Base-by-base conservation (phyloP, 1,140 invertebrate genomes). In the Penaeus indicus region DNA sequence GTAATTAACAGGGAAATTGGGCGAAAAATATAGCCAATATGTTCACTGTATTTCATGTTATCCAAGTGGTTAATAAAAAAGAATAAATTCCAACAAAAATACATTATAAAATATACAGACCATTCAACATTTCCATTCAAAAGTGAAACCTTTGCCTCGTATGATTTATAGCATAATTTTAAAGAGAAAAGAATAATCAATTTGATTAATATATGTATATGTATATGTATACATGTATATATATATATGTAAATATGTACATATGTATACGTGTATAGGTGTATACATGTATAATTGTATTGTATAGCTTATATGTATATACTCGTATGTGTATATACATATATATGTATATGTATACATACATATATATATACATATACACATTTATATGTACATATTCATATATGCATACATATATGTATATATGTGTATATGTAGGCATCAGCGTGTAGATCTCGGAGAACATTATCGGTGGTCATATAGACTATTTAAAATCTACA, bases 271-370 rank as follows among this genome's bases (percentile, higher is more conserved):
- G 13, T 7, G 13, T 67, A 67, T 7, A 67, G 5, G 13, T 67
- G 13, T 67, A 67, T 67, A 67, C 25, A 67, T 67, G 25, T 67
- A 67, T 21, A 21, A 64, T 64, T 2, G 19, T 21, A 21, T 21
- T 64, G n/a, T 64, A 64, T 64, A 64, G n/a, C n/a, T 21, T 64
- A 64, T 64, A 64, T 64, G n/a, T n/a, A n/a, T n/a, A n/a, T n/a
- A n/a, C n/a, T 25, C 32, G 22, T 69, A 69, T 69, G 22, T 69
- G 22, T 22, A 69, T 69, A 69, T 69, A 69, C 32, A n/a, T 69
- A 1, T 69, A n/a, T 22, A n/a, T 69, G 1, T 69, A 27, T 69
- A 69, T 69, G 22, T 69, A 69, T 69, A 69, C 22, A 69, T 22
- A 19, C 22, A 22, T 69, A 69, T 69, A 69, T 69, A 19, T 69